Conservation (phyloP, 1,140 invertebrate genomes). For the Penaeus indicus region DNA sequence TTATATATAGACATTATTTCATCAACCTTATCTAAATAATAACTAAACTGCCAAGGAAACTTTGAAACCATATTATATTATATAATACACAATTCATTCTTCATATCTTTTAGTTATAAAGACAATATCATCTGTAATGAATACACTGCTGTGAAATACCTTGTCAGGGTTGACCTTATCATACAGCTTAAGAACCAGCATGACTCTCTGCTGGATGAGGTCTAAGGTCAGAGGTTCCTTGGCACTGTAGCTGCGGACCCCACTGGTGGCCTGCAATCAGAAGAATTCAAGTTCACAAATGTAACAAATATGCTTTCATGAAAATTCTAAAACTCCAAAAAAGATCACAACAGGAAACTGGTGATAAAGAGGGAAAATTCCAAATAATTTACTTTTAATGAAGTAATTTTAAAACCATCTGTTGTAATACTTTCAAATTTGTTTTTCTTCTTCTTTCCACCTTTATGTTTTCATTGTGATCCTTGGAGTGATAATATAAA, state of each 20-base stretch:
- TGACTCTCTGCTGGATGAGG: constrained; percentile 86
- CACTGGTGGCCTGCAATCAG: constrained; percentile 44
- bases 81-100: not conserved
- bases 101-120: not conserved
- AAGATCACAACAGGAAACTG: too few relatives aligned
- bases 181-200: constrained; percentile 94
- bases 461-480: too few relatives aligned
- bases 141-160: constrained; percentile 75
- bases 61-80: not conserved
- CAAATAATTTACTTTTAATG: too few relatives aligned
- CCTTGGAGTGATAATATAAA: too few relatives aligned
- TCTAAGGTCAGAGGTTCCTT: constrained; percentile 83
- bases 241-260: constrained; percentile 78
- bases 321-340: not conserved
- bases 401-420: too few relatives aligned
- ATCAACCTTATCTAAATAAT: not conserved
- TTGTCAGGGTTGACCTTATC: constrained; percentile 95
- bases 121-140: not conserved
- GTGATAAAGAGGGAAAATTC: too few relatives aligned
- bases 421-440: too few relatives aligned
- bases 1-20: not conserved
- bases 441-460: not conserved
- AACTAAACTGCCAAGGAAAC: constrained; percentile 36
- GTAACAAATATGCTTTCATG: constrained; percentile 58
- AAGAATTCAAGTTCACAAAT: constrained; percentile 69